A percentile compares a stretch with the other conserved stretches of the same genome.
Evolutionary conservation across 2,797 vertebrate species (phyloP).

Genomic region (Salmo trutta): DNA sequence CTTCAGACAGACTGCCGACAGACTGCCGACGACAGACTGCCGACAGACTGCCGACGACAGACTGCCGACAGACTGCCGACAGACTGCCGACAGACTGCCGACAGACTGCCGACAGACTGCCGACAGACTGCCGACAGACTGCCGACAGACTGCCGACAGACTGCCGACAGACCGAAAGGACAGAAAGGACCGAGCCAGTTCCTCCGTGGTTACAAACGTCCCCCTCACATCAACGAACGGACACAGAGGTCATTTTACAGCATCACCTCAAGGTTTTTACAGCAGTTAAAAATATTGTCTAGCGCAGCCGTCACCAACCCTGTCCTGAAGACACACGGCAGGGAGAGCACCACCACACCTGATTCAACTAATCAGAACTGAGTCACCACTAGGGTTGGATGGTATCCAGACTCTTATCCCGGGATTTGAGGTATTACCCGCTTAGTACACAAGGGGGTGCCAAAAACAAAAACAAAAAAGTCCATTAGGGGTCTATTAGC

Average conservation of each 20-base stretch:
- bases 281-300: slow-evolving; percentile 66
- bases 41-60: too few relatives aligned
- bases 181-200: slow-evolving; percentile 29
- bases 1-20: slow-evolving; percentile 35
- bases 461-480: too few relatives aligned
- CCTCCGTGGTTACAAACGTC: slow-evolving; percentile 55
- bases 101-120: too few relatives aligned
- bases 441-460: too few relatives aligned
- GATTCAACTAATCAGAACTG: slow-evolving; percentile 26
- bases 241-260: slow-evolving; percentile 65
- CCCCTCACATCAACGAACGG: slow-evolving; percentile 68
- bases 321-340: slow-evolving; percentile 58
- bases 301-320: slow-evolving; percentile 64
- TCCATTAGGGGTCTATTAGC: too few relatives aligned
- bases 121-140: too few relatives aligned
- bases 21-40: too few relatives aligned
- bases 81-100: too few relatives aligned
- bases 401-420: not conserved
- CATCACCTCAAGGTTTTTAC: slow-evolving; percentile 65
- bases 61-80: too few relatives aligned
- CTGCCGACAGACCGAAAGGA: too few relatives aligned
- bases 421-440: too few relatives aligned
- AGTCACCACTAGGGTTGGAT: slow-evolving; percentile 21
- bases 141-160: too few relatives aligned
- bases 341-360: slow-evolving; percentile 11